Base-by-base conservation (phyloP, 1,140 invertebrate genomes). In the Frieseomelitta varia region DNA sequence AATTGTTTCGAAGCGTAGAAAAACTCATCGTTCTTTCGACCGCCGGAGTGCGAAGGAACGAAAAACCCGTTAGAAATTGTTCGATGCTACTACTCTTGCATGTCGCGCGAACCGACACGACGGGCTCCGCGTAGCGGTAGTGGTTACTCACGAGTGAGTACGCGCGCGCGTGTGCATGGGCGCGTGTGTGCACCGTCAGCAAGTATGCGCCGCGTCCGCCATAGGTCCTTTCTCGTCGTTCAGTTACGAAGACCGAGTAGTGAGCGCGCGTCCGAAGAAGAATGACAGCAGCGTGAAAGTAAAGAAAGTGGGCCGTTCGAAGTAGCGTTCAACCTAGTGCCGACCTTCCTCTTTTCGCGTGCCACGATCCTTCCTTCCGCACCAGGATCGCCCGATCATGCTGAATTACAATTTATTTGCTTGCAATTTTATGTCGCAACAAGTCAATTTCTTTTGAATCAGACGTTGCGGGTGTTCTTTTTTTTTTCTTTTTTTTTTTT, bases 241-340 rank as follows among this genome's bases (percentile, higher is more conserved):
- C 67, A 89, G 85, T 89, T 86, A 89, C 74, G 78, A 87, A 89
- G 85, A 73, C 74, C 56, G 73, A 86, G 47, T 47, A 81, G 88
- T 71, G 68, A 85, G 65, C 84, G 84, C 81, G 87, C 81, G 81
- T 84, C 86, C 78, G 85, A 85, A 90, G 84, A 90, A 90, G 89
- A 90, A 88, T 87, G 74, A 61, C 85, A 76, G 74, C 77, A 69
- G 85, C 86, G 90, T 92, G 91, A 91, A 92, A 92, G 91, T 91
- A 91, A 91, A 91, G 91, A 92, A 92, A 92, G 91, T 91, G 90
- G 91, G 90, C 90, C 90, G 90, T 83, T 89, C 82, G 72, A 85
- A 90, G 89, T 82, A 87, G 79, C 68, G 83, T 90, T 86, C 84
- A 86, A 81, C 81, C 87, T 90, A 87, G 84, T 86, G 12, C 12